These are phyloP conservation scores for Buathra laborator DNA, from an alignment of 2,888 invertebrate species.

Conservation along the genomic window DNA sequence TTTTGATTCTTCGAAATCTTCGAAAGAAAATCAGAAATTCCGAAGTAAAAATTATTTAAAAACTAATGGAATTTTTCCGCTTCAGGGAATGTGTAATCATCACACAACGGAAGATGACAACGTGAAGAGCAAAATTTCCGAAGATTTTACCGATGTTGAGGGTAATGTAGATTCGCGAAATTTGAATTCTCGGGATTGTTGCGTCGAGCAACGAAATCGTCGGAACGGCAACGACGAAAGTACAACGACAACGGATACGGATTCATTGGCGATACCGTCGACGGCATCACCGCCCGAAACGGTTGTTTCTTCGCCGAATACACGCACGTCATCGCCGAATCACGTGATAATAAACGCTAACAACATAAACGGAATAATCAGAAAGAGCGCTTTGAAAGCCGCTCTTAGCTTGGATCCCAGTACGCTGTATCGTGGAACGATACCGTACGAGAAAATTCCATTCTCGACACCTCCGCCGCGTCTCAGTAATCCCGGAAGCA, in stretches of 20 bases:
- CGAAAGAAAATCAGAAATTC: background rate
- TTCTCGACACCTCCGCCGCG: slow-evolving; percentile 80
- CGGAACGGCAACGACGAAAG: slow-evolving; percentile 78
- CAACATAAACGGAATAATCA: slow-evolving; percentile 81
- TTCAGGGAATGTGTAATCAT: slow-evolving; percentile 51
- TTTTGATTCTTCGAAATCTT: too few species aligned
- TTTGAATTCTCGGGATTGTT: slow-evolving; percentile 53
- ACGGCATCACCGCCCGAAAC: slow-evolving; percentile 77
- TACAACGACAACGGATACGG: slow-evolving; percentile 79
- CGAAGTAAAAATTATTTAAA: background rate
- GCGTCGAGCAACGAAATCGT: slow-evolving; percentile 54
- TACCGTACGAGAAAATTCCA: slow-evolving; percentile 82
- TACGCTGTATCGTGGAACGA: slow-evolving; percentile 80
- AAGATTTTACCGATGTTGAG: slow-evolving; percentile 57
- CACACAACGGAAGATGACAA: slow-evolving; percentile 51
- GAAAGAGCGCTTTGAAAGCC: slow-evolving; percentile 83
- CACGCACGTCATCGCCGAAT: slow-evolving; percentile 81
- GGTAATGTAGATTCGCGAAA: slow-evolving; percentile 61
- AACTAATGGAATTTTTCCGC: background rate
- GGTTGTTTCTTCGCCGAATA: slow-evolving; percentile 80
- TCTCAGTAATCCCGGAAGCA: slow-evolving; percentile 78
- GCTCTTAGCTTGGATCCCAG: slow-evolving; percentile 84
- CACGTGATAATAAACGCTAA: slow-evolving; percentile 74
- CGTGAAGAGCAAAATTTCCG: slow-evolving; percentile 31
- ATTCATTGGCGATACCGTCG: slow-evolving; percentile 74